Conservation (phyloP, 2,888 invertebrate species). For the Rhagophthalmus giganteus region DNA sequence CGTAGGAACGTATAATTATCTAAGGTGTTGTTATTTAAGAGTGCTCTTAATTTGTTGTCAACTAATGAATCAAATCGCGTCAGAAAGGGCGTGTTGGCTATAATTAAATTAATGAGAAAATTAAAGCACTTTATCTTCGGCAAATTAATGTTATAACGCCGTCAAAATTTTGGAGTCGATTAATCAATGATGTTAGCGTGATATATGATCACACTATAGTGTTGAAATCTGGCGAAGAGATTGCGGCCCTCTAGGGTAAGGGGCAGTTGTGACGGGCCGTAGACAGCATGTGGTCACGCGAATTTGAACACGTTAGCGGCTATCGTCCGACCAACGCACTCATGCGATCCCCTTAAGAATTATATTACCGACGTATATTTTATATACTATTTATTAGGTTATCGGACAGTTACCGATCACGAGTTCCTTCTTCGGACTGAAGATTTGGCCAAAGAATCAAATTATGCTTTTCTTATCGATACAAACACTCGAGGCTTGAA, state of each 20-base stretch:
- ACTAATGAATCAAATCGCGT: slow-evolving; percentile 21
- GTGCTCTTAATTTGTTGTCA: slow-evolving; percentile 22
- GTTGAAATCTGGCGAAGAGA: slow-evolving; percentile 37
- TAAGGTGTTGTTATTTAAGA: slow-evolving; percentile 5
- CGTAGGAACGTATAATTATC: not conserved
- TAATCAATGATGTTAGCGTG: slow-evolving; percentile 47
- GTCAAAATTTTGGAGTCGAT: slow-evolving; percentile 41
- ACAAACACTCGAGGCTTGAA: slow-evolving; percentile 16
- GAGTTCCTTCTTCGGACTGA: slow-evolving; percentile 1
- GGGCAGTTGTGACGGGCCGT: slow-evolving; percentile 35
- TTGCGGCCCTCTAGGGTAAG: slow-evolving; percentile 32
- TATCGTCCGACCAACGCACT: slow-evolving; percentile 8
- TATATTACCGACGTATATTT: too few relatives aligned
- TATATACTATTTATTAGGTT: too few relatives aligned
- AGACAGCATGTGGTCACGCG: slow-evolving; percentile 39
- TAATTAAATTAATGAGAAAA: slow-evolving; percentile 31
- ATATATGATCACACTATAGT: slow-evolving; percentile 43
- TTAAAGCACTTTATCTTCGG: slow-evolving; percentile 28
- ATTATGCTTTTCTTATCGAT: slow-evolving; percentile 23
- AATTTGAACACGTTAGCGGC: slow-evolving; percentile 23
- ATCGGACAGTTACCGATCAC: too few relatives aligned
- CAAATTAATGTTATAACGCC: slow-evolving; percentile 41
- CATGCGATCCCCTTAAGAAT: too few relatives aligned
- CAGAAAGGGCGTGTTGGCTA: slow-evolving; percentile 17
- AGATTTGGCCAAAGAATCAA: slow-evolving; percentile 11